Evolutionary conservation across 2,113 vertebrate genomes (phyloP), one percentile per base, ranked within the genome.

Genomic region (Vireo altiloquus): DNA sequence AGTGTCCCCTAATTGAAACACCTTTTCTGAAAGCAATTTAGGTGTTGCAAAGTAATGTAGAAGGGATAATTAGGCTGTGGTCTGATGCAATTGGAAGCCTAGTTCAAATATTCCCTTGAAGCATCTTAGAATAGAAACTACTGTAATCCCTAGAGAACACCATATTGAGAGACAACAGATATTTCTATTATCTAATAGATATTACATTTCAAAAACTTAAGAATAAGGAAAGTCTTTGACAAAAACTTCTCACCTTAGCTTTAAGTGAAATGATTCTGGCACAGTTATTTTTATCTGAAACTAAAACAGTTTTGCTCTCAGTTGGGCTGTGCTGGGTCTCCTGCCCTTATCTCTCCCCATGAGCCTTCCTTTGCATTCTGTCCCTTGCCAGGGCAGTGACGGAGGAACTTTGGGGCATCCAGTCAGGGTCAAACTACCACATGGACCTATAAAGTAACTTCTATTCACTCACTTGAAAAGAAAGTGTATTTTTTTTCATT

Each of bases 1-100:
- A 97, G 70, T 89, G 87, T 82, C 75, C 70, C n/a, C 50, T 97
- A 95, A 92, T 91, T 92, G 78, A 90, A 94, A 83, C 84, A 91
- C 74, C 94, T 94, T 96, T 92, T 89, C 87, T 82, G 69, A 83
- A 96, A 90, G 69, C 80, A 90, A 91, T 96, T 95, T 90, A 79
- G 79, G 44, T 90, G 84, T 89, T 92, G 57, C 31, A 84, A 82
- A 87, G 46, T 90, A 89, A 95, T 93, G 60, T n/a, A 84, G 92
- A 56, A 90, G 56, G 40, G 30, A 49, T 89, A 95, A 96, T 96
- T 94, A 96, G 90, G 68, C 82, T 71, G 72, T 82, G 52, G 80
- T 60, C 91, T 93, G 80, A 68, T 90, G 88, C 69, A 89, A 61
- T 71, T 92, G 52, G 46, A 90, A 92, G 40, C 25, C 49, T 75